A percentile compares a stretch with the other conserved stretches of the same genome.
These are phyloP conservation scores for Chelonus formosanus DNA, from an alignment of 2,888 invertebrate genomes.

Conservation along the genomic window DNA sequence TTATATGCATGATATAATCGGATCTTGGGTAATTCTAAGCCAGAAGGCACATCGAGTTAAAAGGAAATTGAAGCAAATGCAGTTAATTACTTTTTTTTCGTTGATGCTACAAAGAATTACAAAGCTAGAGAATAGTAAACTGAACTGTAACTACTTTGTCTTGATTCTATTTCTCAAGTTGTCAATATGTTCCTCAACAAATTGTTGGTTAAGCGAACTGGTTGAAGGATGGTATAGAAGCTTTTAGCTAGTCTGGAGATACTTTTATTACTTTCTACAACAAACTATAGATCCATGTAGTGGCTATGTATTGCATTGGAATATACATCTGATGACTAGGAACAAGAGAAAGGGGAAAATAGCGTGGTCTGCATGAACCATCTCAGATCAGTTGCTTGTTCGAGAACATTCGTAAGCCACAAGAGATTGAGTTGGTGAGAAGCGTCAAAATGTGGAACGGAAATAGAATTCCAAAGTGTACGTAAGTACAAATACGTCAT, in stretches of 20 bases:
- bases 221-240: too few relatives aligned
- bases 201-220: conserved; percentile 4
- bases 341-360: neutral
- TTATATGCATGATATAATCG: conserved; percentile 5
- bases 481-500: too few relatives aligned
- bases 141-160: neutral
- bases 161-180: conserved; percentile 22
- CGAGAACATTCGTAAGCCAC: neutral
- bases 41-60: conserved; percentile 7
- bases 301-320: neutral
- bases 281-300: neutral
- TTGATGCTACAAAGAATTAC: neutral
- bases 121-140: neutral
- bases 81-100: neutral
- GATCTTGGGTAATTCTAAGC: conserved; percentile 7
- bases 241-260: too few relatives aligned
- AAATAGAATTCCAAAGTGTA: too few relatives aligned
- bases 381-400: neutral
- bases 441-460: too few relatives aligned
- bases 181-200: conserved; percentile 26
- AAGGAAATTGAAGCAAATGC: conserved; percentile 9
- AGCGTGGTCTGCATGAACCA: conserved; percentile 2
- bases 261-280: too few relatives aligned
- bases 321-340: neutral
- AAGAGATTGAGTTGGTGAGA: neutral